Base-by-base conservation (phyloP, 2,113 vertebrate genomes). In the Semicossyphus pulcher region DNA sequence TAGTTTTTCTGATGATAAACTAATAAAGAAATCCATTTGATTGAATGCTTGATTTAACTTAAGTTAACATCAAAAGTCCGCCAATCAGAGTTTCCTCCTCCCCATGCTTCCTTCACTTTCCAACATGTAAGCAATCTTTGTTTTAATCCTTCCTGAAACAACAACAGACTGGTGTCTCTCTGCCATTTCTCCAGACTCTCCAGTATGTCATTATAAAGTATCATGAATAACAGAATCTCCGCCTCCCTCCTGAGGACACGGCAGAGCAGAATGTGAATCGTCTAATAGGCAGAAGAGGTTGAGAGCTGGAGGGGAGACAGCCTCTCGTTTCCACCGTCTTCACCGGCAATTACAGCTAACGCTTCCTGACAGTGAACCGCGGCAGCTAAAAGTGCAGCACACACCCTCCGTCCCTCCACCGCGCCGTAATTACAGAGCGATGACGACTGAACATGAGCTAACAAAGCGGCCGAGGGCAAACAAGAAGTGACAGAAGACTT, bases 291-390 rank as follows among this genome's bases (percentile, higher is more conserved):
- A 65, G 58, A 48, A 44, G 66, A 74, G 29, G 63, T 23, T 39
- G 61, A 62, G 60, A 54, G 76, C 77, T 77, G 28, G 58, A 42
- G 66, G 69, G 70, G 47, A 59, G 51, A 63, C 41, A 31, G 65
- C 59, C 61, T 76, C 63, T 86, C 23, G 32, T 80, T 84, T 78
- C 44, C 79, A 56, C 68, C 26, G 48, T 79, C 70, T 73, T 90
- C 83, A 58, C 32, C 34, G 36, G 69, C 88, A 90, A 84, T 87
- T 89, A 85, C 65, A 20, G 53, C 74, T 86, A 90, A 91, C 83
- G 36, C 78, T 83, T 64, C 63, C 86, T 90, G 91, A 89, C 87
- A 85, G 75, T 49, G 26, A 80, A 48, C 51, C 44, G 14, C 42
- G 21, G 76, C 84, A 62, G 79, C 83, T 82, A 83, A 88, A 90